Base-by-base conservation (phyloP, 2,888 invertebrate genomes). In the Caenorhabditis sp. region DNA sequence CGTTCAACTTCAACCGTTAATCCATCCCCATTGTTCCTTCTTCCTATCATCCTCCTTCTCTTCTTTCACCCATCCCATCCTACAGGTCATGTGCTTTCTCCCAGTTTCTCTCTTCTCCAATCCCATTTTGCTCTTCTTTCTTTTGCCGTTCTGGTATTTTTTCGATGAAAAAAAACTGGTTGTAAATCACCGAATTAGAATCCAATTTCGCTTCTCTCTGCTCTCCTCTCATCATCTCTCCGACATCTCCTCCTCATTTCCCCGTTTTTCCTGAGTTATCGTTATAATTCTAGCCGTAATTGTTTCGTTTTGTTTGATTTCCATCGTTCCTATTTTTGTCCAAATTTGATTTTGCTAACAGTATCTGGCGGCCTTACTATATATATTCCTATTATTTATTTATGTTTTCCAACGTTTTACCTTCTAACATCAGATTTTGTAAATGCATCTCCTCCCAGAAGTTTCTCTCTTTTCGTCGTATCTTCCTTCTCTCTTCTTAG, bases 1-100 rank as follows among this genome's bases (percentile, higher is more conserved):
- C 51, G 2, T 80, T 80, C 72, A 80, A 68, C 58, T 80, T 80
- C 68, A 80, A 80, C 62, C 80, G 80, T 51, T 80, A 68, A 47
- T 35, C 20, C 40, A 9, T 40, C 15, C 24, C 8, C 28, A 40
- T 32, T 15, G 1, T 51, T 28, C 22, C 13, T 32, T 44, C 37
- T 61, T 35, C 47, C 24, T 60, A 60, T 26, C 40, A 32, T 47
- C 22, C 58, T 60, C 24, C 55, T 40, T 44, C 13, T 26, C 40
- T 51, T 26, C 37, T 44, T 8, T 26, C 40, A 40, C 20, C 37
- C 51, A 64, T 13, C 13, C 40, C 55, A 13, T 35, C 37, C 8
- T 80, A 80, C 72, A 62, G 72, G 80, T 80, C 70, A 55, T 65
- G 11, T 56, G 62, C 68, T 77, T 68, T 77, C 68, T 53, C 65